Conservation (phyloP, 2,797 vertebrate genomes). For the Loriculus beryllinus region DNA sequence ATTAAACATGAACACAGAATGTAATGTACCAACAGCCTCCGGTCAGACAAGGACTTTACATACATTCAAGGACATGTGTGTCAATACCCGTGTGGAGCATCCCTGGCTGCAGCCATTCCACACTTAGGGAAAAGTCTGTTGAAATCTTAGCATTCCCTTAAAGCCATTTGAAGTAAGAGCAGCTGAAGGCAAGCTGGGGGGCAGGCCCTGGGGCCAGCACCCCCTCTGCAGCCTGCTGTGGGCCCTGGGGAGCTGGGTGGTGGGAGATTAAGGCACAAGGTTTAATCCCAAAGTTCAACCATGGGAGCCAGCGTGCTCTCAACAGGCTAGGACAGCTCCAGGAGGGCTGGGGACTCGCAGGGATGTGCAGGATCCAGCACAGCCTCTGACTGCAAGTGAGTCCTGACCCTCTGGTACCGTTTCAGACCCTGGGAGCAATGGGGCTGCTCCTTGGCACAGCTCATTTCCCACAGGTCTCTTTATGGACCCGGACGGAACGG, state of each 20-base stretch:
- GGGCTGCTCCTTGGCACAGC: neutral
- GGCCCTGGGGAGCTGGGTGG: neutral
- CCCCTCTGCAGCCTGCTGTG: neutral
- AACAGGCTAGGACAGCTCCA: neutral
- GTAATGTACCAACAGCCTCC: slow-evolving; percentile 43
- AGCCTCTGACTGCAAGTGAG: neutral
- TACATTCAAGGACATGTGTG: slow-evolving; percentile 51
- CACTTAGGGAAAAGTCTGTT: neutral
- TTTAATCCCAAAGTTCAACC: slow-evolving; percentile 61
- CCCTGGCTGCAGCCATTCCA: slow-evolving; percentile 21
- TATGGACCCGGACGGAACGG: neutral
- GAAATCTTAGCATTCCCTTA: slow-evolving; percentile 1
- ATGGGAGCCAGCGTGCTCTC: accelerated
- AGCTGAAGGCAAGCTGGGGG: neutral
- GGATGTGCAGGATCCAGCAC: neutral
- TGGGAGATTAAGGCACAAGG: slow-evolving; percentile 75
- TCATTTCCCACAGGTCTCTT: neutral
- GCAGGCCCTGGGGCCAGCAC: neutral
- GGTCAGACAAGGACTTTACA: slow-evolving; percentile 56
- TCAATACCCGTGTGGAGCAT: slow-evolving; percentile 56
- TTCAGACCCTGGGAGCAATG: neutral
- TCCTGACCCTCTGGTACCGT: neutral
- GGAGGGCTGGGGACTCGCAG: neutral
- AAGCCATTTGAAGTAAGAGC: slow-evolving; percentile 3
- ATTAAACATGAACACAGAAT: slow-evolving; percentile 54